phyloP scores from a whole-genome alignment of 2,113 vertebrate genomes.

The Petrocephalus zakoni region DNA sequence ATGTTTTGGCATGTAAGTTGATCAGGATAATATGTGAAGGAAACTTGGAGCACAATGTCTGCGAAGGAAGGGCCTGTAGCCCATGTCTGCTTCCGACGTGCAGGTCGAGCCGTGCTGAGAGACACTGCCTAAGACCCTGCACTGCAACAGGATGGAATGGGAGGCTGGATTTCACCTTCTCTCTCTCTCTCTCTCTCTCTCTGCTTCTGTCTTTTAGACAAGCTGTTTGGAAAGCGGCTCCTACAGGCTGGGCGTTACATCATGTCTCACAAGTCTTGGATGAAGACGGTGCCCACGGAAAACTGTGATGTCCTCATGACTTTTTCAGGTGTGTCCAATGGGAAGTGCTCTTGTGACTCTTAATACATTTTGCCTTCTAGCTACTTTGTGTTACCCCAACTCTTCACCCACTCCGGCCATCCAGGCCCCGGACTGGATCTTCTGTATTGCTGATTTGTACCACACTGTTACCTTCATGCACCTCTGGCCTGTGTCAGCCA shows the following conservation, averaged over 20 bases:
- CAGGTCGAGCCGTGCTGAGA: slow-evolving; percentile 11
- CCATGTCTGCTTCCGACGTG: not conserved
- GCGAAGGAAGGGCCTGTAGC: not conserved
- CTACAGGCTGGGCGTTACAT: slow-evolving; percentile 91
- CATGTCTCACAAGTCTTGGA: slow-evolving; percentile 98
- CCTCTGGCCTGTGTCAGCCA: not conserved
- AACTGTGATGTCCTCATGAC: slow-evolving; percentile 97
- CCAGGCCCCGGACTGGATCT: not conserved
- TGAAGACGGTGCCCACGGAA: slow-evolving; percentile 97
- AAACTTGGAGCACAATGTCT: not conserved
- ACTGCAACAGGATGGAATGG: slow-evolving; percentile 40
- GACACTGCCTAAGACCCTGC: not conserved
- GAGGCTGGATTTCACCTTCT: slow-evolving; percentile 36
- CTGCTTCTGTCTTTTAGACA: slow-evolving; percentile 65
- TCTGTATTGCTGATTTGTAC: not conserved
- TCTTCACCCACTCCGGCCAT: not conserved
- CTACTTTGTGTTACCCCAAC: not conserved
- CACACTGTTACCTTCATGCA: not conserved
- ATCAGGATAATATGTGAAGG: not conserved
- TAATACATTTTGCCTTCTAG: not conserved
- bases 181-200: slow-evolving; percentile 28
- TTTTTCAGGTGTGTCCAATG: slow-evolving; percentile 72
- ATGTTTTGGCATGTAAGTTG: not conserved
- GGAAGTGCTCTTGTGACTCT: not conserved
- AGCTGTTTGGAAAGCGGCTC: slow-evolving; percentile 90